phyloP scores from a whole-genome alignment of 2,888 invertebrate species.

The Conistra vaccinii region DNA sequence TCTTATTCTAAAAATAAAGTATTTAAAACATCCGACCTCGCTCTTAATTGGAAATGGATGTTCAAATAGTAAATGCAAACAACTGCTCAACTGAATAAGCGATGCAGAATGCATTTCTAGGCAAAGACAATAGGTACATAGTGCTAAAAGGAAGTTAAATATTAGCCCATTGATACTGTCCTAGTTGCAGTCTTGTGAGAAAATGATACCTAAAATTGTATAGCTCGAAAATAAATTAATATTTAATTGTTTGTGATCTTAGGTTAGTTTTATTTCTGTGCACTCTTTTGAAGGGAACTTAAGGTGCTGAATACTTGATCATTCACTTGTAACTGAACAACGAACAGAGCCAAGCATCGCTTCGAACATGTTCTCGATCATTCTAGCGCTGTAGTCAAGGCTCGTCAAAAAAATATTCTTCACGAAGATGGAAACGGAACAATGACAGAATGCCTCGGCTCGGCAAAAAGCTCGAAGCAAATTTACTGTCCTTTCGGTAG shows the following conservation, averaged over 20 bases:
- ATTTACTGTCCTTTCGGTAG: too few species aligned
- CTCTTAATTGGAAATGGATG: conserved; percentile 16
- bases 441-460: too few species aligned
- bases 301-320: too few species aligned
- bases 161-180: conserved; percentile 38
- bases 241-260: too few species aligned
- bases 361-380: too few species aligned
- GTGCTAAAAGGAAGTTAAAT: conserved; percentile 42
- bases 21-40: neutral
- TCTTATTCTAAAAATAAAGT: neutral
- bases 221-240: too few species aligned
- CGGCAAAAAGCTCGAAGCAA: too few species aligned
- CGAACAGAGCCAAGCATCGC: too few species aligned
- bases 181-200: conserved; percentile 28
- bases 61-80: conserved; percentile 34
- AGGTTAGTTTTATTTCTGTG: neutral
- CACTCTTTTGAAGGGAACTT: neutral
- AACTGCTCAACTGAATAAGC: conserved; percentile 31
- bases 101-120: conserved; percentile 36
- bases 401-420: too few species aligned
- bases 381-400: too few species aligned
- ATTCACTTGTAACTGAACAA: too few species aligned
- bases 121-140: conserved; percentile 32
- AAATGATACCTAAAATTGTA: neutral
- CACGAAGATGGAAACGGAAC: too few species aligned